These are phyloP conservation scores for Hoplodrina blanda DNA, from an alignment of 2,888 invertebrate species.

Conservation along the genomic window DNA sequence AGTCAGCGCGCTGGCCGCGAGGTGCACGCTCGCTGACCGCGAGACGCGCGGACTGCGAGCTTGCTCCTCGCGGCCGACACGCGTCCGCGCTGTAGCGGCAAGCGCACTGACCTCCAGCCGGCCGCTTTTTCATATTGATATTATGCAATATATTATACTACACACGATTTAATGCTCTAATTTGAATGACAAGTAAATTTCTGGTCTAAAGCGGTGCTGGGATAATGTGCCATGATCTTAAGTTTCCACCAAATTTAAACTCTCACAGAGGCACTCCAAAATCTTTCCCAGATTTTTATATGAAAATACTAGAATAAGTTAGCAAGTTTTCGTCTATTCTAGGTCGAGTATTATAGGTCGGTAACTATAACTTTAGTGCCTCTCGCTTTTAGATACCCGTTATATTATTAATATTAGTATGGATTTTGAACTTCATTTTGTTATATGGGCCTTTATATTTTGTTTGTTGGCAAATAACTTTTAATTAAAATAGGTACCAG, in stretches of 20 bases:
- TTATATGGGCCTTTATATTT: not conserved
- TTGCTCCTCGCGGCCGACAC: too few species aligned
- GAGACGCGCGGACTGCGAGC: too few species aligned
- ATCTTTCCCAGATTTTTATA: not conserved
- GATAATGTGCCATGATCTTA: too few species aligned
- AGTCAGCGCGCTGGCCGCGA: too few species aligned
- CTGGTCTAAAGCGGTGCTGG: too few species aligned
- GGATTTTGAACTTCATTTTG: not conserved
- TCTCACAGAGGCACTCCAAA: not conserved
- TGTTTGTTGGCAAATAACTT: not conserved
- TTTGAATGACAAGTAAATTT: too few species aligned
- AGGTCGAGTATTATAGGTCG: not conserved
- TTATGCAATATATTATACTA: too few species aligned
- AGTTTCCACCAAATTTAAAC: not conserved
- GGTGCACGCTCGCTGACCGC: too few species aligned
- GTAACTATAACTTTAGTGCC: not conserved
- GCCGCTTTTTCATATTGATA: too few species aligned
- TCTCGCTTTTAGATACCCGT: not conserved
- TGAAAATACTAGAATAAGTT: slow-evolving; percentile 1
- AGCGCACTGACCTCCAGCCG: too few species aligned
- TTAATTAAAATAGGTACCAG: not conserved
- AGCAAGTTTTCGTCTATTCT: not conserved
- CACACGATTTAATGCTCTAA: too few species aligned
- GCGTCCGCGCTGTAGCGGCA: too few species aligned
- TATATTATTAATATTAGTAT: not conserved